Evolutionary conservation across 2,888 invertebrate species (phyloP), one percentile per base, ranked within the genome.

Genomic region (Danaus chrysippus): DNA sequence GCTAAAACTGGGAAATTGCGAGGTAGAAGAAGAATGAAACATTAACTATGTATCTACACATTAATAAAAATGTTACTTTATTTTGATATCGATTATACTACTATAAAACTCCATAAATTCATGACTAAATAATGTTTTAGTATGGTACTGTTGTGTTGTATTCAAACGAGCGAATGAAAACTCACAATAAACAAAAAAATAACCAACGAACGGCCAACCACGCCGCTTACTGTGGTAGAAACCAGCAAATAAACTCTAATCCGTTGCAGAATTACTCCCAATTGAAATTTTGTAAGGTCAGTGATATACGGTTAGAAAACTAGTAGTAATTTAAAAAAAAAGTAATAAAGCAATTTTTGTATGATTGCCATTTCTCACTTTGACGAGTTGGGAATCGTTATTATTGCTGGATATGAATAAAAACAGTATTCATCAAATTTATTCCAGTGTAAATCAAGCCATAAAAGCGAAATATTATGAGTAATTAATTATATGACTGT

Each of bases 231-330:
- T 42, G 54, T 61, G 10, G 19, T 59, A 53, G 56, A 59, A 56
- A 62, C 54, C 56, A 44, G 49, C 58, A 59, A 62, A 57, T 46
- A 59, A 44, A 52, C 42, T 17, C 54, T 55, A 42, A 64, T 62
- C 54, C 62, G 23, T 17, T 15, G 11, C 17, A 54, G 54, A 62
- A 64, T 60, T 52, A 64, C 54, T 15, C 17, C 49, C 46, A 46
- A 49, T 15, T 49, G 49, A 49, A 49, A 17, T 17, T 49, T 13
- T 49, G 15, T 17, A 10, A 49, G 17, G 46, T 34, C 46, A 15
- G 17, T 11, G 49, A 15, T 49, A 49, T 49, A 17, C 9, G 10
- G 3, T 9, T 46, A 15, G 9, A n/a, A 46, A 12, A n/a, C 9
- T 46, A 46, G 10, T n/a, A 46, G 13, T 10, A 46, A 46, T 46